These are phyloP conservation scores for Pimephales promelas DNA, from an alignment of 2,113 vertebrate species.

Conservation along the genomic window DNA sequence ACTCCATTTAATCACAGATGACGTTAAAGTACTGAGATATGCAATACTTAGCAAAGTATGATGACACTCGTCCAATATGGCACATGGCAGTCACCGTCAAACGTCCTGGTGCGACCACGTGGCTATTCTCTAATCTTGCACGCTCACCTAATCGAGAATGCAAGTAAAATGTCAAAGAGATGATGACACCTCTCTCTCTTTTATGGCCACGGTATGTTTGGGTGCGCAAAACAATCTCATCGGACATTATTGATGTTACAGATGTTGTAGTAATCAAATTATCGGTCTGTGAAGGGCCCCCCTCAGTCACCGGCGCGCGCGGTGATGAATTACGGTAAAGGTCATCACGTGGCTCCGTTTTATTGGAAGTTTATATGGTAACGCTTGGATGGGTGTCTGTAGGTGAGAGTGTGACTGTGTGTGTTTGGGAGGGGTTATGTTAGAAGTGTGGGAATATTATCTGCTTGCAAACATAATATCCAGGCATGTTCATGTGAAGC, in stretches of 20 bases:
- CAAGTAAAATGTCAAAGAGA: conserved; percentile 47
- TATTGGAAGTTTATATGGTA: conserved; percentile 64
- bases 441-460: background rate
- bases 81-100: conserved; percentile 40
- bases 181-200: conserved; percentile 57
- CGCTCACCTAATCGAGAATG: conserved; percentile 28
- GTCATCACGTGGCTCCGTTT: conserved; percentile 71
- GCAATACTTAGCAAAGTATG: conserved; percentile 12
- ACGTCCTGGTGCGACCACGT: conserved; percentile 29
- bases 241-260: conserved; percentile 82
- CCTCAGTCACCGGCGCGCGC: conserved; percentile 65
- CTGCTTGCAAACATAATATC: no score
- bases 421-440: background rate
- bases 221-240: conserved; percentile 80
- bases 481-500: background rate
- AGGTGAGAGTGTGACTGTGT: conserved; percentile 16
- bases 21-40: background rate
- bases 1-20: conserved; percentile 8
- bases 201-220: conserved; percentile 78
- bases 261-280: conserved; percentile 82
- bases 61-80: background rate
- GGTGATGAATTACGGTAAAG: conserved; percentile 76
- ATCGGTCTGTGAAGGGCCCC: conserved; percentile 78
- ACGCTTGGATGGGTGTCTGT: conserved; percentile 68
- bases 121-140: conserved; percentile 25